Percentiles rank a stretch among this genome's conserved stretches.
Conservation (phyloP, 1,140 invertebrate genomes). For the Elysia chlorotica region DNA sequence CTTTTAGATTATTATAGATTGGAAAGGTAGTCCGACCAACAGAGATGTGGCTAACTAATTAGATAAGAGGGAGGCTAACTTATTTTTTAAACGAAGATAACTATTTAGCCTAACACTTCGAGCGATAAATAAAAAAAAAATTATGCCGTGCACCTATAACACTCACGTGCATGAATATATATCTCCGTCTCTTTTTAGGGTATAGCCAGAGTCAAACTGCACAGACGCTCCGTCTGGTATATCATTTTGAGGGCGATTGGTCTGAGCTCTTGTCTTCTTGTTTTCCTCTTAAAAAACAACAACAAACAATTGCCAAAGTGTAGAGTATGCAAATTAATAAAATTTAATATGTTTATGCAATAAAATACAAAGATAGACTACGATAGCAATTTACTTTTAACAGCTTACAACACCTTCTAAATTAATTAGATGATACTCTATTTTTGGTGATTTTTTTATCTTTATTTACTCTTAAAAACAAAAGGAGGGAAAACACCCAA, state of each 20-base stretch:
- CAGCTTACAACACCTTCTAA: no score
- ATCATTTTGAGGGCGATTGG: slow-evolving; percentile 30
- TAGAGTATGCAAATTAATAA: not conserved
- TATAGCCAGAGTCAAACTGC: slow-evolving; percentile 36
- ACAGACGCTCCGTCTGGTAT: slow-evolving; percentile 43
- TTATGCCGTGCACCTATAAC: not conserved
- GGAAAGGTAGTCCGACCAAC: no score
- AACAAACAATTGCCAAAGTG: not conserved
- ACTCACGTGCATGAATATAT: slow-evolving; percentile 52
- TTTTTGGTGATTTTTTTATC: not conserved
- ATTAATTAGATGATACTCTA: not conserved
- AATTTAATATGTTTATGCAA: not conserved
- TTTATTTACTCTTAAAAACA: not conserved
- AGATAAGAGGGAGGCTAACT: not conserved
- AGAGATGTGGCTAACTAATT: not conserved
- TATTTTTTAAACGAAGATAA: not conserved
- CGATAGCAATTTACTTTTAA: no score
- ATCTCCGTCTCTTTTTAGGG: slow-evolving; percentile 43
- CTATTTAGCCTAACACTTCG: not conserved
- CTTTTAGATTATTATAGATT: not conserved
- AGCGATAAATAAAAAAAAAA: not conserved
- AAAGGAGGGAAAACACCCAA: no score
- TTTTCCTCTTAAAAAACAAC: not conserved
- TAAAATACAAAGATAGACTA: no score
- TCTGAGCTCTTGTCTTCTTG: slow-evolving; percentile 16